These are phyloP conservation scores for Eulithis testata DNA, from an alignment of 2,888 invertebrate species.

Conservation along the genomic window DNA sequence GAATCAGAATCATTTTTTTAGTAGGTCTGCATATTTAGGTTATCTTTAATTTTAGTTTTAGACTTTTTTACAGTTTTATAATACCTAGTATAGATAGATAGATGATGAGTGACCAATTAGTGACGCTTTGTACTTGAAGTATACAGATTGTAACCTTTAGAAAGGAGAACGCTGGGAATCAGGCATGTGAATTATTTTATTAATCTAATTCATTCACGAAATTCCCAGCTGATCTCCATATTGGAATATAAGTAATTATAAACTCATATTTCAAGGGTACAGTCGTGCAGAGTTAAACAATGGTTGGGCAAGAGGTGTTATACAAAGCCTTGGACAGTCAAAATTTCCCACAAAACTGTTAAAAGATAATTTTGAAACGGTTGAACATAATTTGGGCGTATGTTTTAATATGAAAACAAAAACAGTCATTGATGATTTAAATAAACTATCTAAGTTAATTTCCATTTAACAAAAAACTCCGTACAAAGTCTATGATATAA, in stretches of 20 bases:
- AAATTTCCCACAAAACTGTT: slow-evolving; percentile 62
- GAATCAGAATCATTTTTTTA: too few species aligned
- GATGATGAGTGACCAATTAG: too few species aligned
- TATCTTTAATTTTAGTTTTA: too few species aligned
- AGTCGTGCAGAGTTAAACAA: slow-evolving; percentile 56
- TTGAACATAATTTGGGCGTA: slow-evolving; percentile 34
- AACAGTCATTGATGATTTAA: too few species aligned
- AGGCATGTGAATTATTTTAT: slow-evolving; percentile 19
- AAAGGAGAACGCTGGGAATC: slow-evolving; percentile 10
- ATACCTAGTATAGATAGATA: too few species aligned
- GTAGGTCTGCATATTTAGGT: too few species aligned
- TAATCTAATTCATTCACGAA: slow-evolving; percentile 34
- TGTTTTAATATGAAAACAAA: background rate
- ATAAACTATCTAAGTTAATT: too few species aligned
- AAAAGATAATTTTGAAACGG: slow-evolving; percentile 45
- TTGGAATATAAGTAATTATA: slow-evolving; percentile 52
- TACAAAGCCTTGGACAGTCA: slow-evolving; percentile 63
- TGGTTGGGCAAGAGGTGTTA: slow-evolving; percentile 68
- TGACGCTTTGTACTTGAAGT: too few species aligned
- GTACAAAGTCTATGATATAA: too few species aligned
- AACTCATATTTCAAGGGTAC: slow-evolving; percentile 42
- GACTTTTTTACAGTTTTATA: too few species aligned
- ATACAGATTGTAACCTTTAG: slow-evolving; percentile 2
- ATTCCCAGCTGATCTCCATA: slow-evolving; percentile 52
- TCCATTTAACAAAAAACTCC: too few species aligned